phyloP scores from a whole-genome alignment of 2,113 vertebrate species.

The Paratilapia polleni region DNA sequence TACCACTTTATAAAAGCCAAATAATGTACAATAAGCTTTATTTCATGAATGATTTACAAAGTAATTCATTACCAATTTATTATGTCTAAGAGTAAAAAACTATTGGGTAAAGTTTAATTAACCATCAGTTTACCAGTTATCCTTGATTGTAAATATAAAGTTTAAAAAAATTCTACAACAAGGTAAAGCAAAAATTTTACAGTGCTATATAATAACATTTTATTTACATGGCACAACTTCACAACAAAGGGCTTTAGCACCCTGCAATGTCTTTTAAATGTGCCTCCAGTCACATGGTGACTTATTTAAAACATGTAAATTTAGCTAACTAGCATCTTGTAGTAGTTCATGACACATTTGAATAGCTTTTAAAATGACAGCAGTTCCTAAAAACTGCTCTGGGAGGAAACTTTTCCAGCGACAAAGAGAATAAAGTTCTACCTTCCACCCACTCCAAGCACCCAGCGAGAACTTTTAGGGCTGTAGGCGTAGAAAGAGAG shows the following conservation, averaged over 20 bases:
- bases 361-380: conserved; percentile 1
- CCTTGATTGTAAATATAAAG: not conserved
- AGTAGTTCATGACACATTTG: not conserved
- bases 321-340: not conserved
- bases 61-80: too few species aligned
- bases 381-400: not conserved
- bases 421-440: conserved; percentile 53
- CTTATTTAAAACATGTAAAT: not conserved
- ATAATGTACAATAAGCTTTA: not conserved
- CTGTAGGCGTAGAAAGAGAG: conserved; percentile 42
- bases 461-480: conserved; percentile 41
- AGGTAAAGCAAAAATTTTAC: not conserved
- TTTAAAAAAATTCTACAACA: not conserved
- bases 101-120: too few species aligned
- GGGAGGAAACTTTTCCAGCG: conserved; percentile 22
- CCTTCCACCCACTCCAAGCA: conserved; percentile 62
- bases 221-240: not conserved
- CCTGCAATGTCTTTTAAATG: not conserved
- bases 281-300: not conserved
- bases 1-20: not conserved
- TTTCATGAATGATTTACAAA: too few species aligned
- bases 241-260: not conserved
- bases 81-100: too few species aligned
- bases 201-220: not conserved
- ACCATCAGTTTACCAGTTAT: too few species aligned